Evolutionary conservation across 2,797 vertebrate species (phyloP).

Genomic region (Oreonectes daqikongensis): DNA sequence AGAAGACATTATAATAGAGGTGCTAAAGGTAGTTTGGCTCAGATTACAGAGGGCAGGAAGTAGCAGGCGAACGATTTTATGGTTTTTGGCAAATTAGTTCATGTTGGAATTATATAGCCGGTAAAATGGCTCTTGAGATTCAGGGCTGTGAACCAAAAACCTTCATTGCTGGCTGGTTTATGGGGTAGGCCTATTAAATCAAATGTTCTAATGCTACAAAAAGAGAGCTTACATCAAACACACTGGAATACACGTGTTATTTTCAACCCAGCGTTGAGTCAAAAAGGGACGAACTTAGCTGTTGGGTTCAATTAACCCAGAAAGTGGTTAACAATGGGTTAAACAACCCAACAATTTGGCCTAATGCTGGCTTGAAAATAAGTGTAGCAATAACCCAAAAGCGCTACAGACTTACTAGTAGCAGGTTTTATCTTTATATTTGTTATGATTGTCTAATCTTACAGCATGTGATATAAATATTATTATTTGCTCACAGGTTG

Average conservation of each 20-base stretch:
- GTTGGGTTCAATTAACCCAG: too few species aligned
- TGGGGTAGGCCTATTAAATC: not conserved
- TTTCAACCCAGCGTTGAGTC: too few species aligned
- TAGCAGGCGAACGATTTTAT: constrained; percentile 26
- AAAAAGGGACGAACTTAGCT: too few species aligned
- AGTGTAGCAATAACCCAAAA: not conserved
- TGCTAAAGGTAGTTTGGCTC: constrained; percentile 32
- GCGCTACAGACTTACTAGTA: not conserved
- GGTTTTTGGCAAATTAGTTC: constrained; percentile 9
- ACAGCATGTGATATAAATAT: not conserved
- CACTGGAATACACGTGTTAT: constrained; percentile 14
- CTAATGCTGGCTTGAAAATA: not conserved
- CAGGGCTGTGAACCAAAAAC: not conserved
- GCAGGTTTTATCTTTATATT: not conserved
- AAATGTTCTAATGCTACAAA: not conserved
- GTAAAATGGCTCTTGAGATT: constrained; percentile 24
- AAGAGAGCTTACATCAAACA: not conserved
- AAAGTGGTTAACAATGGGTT: too few species aligned
- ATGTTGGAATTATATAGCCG: not conserved
- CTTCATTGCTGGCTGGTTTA: constrained; percentile 4
- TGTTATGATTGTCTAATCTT: not conserved
- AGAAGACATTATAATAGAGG: constrained; percentile 18
- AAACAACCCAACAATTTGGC: too few species aligned
- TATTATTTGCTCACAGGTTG: not conserved
- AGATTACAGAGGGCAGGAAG: constrained; percentile 22